phyloP scores from a whole-genome alignment of 2,113 vertebrate genomes.

The Diphyllodes magnificus region DNA sequence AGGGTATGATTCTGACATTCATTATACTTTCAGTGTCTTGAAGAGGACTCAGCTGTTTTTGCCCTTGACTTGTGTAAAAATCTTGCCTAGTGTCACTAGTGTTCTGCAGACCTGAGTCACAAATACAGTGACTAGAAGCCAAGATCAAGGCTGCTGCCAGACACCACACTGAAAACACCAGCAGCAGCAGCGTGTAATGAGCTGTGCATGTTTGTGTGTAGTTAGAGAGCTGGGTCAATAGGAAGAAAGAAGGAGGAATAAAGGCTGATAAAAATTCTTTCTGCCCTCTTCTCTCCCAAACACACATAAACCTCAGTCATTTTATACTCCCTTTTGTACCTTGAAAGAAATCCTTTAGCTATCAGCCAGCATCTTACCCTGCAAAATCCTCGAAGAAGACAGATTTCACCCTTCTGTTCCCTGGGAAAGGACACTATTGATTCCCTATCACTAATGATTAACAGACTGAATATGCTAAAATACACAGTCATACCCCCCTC shows the following conservation, averaged over 20 bases:
- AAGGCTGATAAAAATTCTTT: not conserved
- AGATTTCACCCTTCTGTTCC: not conserved
- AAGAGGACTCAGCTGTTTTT: not conserved
- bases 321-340: not conserved
- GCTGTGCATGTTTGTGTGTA: not conserved
- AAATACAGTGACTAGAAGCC: not conserved
- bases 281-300: not conserved
- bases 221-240: not conserved
- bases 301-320: not conserved
- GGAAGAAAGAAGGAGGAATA: not conserved
- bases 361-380: not conserved
- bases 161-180: not conserved
- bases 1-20: not conserved
- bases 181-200: not conserved
- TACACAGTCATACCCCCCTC: rapidly evolving
- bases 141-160: not conserved
- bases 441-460: not conserved
- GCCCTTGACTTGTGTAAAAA: not conserved
- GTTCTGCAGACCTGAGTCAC: not conserved
- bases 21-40: not conserved
- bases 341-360: not conserved
- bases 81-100: not conserved
- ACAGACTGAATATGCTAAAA: not conserved
- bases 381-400: not conserved
- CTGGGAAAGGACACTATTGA: not conserved